Evolutionary conservation across 2,888 invertebrate species (phyloP).

Genomic region (Tanypteryx hageni): DNA sequence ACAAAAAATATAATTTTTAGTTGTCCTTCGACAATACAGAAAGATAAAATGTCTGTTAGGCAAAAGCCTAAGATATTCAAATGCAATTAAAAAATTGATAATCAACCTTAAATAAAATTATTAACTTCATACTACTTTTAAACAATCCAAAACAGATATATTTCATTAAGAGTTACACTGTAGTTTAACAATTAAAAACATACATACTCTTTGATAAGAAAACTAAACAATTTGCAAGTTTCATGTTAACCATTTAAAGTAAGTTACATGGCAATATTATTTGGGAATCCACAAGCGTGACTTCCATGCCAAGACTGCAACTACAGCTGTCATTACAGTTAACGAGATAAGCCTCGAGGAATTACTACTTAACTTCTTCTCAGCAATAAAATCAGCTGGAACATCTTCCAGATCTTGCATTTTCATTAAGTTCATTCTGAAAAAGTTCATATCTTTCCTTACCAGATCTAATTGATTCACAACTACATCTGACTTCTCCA

Average conservation of each 20-base stretch:
- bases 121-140: too few relatives aligned
- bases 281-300: slow-evolving; percentile 12
- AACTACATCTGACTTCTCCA: slow-evolving; percentile 43
- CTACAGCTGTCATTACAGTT: slow-evolving; percentile 26
- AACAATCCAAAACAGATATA: too few relatives aligned
- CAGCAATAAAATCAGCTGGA: slow-evolving; percentile 43
- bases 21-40: too few relatives aligned
- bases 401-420: slow-evolving; percentile 47
- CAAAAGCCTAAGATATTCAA: too few relatives aligned
- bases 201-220: too few relatives aligned
- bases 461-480: slow-evolving; percentile 43
- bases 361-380: slow-evolving; percentile 26
- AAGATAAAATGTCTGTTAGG: too few relatives aligned
- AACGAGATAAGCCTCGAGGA: slow-evolving; percentile 26
- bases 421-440: slow-evolving; percentile 30
- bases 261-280: background rate
- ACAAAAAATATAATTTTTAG: too few relatives aligned
- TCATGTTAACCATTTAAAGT: background rate
- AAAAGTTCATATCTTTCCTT: slow-evolving; percentile 25
- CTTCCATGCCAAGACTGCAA: slow-evolving; percentile 42
- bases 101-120: too few relatives aligned
- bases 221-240: too few relatives aligned
- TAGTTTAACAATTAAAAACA: too few relatives aligned
- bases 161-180: too few relatives aligned
- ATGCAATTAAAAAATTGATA: too few relatives aligned